Conservation (phyloP, 1,140 invertebrate species). For the Hylaeus volcanicus region DNA sequence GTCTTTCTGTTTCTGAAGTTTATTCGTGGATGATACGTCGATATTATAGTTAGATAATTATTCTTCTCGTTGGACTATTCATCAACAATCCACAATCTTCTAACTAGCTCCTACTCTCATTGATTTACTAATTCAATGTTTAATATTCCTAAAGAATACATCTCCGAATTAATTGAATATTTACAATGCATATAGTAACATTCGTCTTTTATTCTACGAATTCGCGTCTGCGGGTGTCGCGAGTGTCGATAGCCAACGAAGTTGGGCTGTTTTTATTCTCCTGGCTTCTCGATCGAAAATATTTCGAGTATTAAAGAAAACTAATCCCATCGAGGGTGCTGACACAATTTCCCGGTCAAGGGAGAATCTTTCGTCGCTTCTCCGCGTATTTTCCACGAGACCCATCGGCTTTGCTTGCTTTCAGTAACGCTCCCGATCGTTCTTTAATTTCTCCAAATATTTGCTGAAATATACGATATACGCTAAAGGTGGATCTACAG, state of each 20-base stretch:
- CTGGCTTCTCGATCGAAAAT: constrained; percentile 16
- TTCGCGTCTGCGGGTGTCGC: constrained; percentile 7
- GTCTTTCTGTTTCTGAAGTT: background rate
- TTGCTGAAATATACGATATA: background rate
- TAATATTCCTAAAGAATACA: too few relatives aligned
- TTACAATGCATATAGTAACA: too few relatives aligned
- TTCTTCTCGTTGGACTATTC: too few relatives aligned
- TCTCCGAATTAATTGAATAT: too few relatives aligned
- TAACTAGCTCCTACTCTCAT: too few relatives aligned
- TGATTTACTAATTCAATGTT: too few relatives aligned
- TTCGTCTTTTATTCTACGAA: background rate
- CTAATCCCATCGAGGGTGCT: background rate
- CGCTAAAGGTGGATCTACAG: background rate
- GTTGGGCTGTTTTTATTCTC: background rate
- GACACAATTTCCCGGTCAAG: background rate
- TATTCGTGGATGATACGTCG: too few relatives aligned
- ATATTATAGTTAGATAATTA: too few relatives aligned
- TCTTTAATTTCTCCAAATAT: background rate
- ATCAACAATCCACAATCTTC: too few relatives aligned
- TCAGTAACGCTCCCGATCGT: background rate
- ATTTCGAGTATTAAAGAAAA: constrained; percentile 13
- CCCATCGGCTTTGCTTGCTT: background rate
- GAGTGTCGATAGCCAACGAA: constrained; percentile 7
- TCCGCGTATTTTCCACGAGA: background rate
- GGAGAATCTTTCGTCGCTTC: background rate